phyloP scores from a whole-genome alignment of 2,797 vertebrate genomes.

The Linurgus olivaceus region DNA sequence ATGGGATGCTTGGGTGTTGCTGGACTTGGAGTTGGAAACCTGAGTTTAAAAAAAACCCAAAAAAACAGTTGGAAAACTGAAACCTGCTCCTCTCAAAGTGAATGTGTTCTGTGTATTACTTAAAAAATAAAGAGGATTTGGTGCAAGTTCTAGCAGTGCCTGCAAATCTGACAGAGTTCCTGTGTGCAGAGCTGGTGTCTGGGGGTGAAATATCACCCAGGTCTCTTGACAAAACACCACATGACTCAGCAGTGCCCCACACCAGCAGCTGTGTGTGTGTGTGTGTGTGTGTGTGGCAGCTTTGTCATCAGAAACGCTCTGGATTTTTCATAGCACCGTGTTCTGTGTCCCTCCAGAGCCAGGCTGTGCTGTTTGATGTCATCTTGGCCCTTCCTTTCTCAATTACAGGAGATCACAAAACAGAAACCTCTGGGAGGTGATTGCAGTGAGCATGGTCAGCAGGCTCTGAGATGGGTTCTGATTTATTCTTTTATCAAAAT shows the following conservation, averaged over 20 bases:
- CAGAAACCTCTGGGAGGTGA: too few relatives aligned
- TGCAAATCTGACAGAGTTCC: neutral
- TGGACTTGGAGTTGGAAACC: neutral
- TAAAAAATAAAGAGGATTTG: neutral
- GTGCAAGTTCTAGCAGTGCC: neutral
- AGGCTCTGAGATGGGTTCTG: neutral
- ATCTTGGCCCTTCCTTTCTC: neutral
- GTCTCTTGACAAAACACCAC: neutral
- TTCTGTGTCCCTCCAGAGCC: neutral
- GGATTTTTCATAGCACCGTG: neutral
- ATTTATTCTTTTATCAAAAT: neutral
- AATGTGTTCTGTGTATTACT: neutral
- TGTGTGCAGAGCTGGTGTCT: fast-evolving
- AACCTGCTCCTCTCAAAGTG: neutral
- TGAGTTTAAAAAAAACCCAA: neutral
- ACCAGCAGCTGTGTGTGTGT: neutral
- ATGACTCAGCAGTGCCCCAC: neutral
- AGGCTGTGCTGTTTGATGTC: neutral
- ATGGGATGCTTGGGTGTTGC: neutral
- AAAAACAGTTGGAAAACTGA: neutral
- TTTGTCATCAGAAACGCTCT: neutral
- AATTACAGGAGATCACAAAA: fast-evolving
- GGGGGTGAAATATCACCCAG: neutral
- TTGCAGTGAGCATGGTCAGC: fast-evolving
- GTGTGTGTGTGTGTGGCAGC: neutral